Evolutionary conservation across 1,140 invertebrate species (phyloP).

Genomic region (Holcopasites calliopsidis): DNA sequence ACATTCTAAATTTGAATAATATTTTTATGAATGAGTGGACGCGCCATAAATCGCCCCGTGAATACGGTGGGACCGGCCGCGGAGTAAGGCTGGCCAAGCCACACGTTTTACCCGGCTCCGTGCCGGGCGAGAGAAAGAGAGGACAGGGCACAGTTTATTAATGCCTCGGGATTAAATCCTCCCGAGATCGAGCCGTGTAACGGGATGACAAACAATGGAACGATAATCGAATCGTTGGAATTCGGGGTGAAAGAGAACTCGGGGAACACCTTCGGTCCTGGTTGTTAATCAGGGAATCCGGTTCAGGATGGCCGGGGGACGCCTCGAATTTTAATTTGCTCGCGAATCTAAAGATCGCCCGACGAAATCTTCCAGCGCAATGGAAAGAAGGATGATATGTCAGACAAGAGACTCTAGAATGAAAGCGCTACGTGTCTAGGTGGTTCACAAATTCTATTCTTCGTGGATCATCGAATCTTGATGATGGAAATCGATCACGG

Average conservation of each 20-base stretch:
- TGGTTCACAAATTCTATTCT: no score
- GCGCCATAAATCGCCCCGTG: constrained; percentile 75
- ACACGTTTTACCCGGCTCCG: constrained; percentile 8
- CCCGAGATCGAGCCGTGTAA: constrained; percentile 49
- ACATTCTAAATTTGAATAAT: constrained; percentile 79
- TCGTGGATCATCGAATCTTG: no score
- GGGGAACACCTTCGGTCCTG: background rate
- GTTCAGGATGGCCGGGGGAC: no score
- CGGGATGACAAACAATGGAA: constrained; percentile 38
- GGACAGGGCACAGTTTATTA: constrained; percentile 33
- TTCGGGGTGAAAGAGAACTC: constrained; percentile 38
- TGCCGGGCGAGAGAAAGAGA: background rate
- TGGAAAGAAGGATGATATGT: no score
- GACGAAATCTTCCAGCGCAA: no score
- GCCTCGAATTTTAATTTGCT: background rate
- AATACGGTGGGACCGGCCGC: constrained; percentile 68
- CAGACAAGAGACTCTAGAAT: no score
- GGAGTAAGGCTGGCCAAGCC: constrained; percentile 36
- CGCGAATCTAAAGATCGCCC: background rate
- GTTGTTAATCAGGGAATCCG: constrained; percentile 28
- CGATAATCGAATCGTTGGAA: constrained; percentile 50
- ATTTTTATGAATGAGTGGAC: constrained; percentile 79
- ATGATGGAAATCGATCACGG: background rate
- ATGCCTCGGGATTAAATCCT: constrained; percentile 44
- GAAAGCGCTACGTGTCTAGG: no score